phyloP scores from a whole-genome alignment of 2,113 vertebrate species.

The Muntiacus reevesi region DNA sequence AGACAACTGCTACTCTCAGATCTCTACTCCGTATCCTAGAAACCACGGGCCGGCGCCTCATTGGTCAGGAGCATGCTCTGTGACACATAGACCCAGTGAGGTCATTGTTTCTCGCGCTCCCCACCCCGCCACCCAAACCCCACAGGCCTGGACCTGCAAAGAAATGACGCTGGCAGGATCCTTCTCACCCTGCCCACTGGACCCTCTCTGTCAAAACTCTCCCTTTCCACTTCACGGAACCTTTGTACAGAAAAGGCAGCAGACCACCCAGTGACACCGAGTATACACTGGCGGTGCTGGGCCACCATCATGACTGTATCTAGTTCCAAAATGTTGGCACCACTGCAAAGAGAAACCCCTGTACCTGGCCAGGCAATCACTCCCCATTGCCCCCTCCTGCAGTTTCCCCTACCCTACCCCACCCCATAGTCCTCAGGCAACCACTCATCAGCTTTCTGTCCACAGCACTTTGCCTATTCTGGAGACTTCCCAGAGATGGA shows the following conservation, averaged over 20 bases:
- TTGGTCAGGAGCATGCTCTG: neutral
- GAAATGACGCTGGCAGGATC: neutral
- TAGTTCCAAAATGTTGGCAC: neutral
- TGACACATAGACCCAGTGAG: rapidly evolving
- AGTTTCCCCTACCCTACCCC: neutral
- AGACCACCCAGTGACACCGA: neutral
- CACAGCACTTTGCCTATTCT: neutral
- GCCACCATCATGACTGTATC: neutral
- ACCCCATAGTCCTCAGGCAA: neutral
- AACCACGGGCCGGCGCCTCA: rapidly evolving
- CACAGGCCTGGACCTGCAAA: constrained; percentile 7
- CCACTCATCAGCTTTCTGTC: neutral
- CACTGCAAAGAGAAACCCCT: neutral
- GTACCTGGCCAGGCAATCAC: neutral
- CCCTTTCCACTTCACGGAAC: no score
- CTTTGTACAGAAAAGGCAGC: neutral
- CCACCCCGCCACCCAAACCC: neutral
- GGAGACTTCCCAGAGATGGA: neutral
- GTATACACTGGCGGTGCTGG: neutral
- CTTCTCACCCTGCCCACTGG: neutral
- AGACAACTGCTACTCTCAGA: rapidly evolving
- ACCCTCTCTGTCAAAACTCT: neutral
- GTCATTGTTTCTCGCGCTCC: neutral
- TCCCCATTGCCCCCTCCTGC: neutral
- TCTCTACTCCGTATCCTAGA: neutral